Evolutionary conservation across 1,140 invertebrate species (phyloP), one percentile per base, ranked within the genome.

Genomic region (Drosophila melanica): DNA sequence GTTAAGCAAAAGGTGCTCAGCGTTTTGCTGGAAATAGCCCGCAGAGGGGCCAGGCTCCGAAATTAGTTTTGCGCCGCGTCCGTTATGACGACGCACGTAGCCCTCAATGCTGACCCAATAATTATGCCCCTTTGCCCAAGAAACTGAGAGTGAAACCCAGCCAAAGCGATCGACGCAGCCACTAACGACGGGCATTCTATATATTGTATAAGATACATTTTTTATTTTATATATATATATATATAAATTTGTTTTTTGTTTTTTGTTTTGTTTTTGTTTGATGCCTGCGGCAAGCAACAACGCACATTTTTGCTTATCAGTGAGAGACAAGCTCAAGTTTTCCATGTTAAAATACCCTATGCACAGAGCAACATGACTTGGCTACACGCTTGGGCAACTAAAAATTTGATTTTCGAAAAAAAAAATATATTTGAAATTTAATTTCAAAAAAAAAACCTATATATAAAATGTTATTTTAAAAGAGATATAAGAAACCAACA

Each of bases 1-100:
- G 30, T 39, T 48, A 59, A 58, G 60, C 55, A 47, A 66, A 63
- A 65, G 62, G 50, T 66, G 80, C 55, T 57, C 57, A 66, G 50
- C 75, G 79, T 82, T 87, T 87, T 87, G 79, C 73, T 89, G 77
- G 77, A 89, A 89, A 89, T 89, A 89, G 84, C 70, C 84, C 51
- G 64, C 79, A 76, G 69, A 66, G 74, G 60, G 60, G 60, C 44
- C 75, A 77, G 66, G 64, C 75, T 73, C 48, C 33, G 59, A 89
- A 89, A 89, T 89, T 89, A 89, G 84, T 89, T 84, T 87, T 85
- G 80, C 75, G 60, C 59, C 54, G 51, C 60, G 53, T 64, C 65
- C 51, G 81, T 73, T 71, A 41, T 57, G 64, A 44, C 27, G 63
- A 50, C 47, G 77, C 64, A 63, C 74, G 77, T 81, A 65, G 71